phyloP scores from a whole-genome alignment of 2,797 vertebrate genomes.

The Pachyuromys duprasi region DNA sequence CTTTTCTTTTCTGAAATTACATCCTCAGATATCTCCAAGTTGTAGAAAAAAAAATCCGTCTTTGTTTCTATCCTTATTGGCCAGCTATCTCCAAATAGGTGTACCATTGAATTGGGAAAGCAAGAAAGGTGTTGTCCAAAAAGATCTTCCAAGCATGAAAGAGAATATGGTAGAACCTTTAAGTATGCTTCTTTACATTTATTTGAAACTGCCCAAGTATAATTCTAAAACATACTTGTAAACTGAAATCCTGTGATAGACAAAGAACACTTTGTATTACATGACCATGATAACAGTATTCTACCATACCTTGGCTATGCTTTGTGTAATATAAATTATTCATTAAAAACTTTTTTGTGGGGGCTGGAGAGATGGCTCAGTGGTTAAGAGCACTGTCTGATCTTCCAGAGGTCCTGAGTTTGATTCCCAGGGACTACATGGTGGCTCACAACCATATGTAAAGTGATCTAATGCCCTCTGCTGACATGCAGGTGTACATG shows the following conservation, averaged over 20 bases:
- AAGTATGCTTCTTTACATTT: background rate
- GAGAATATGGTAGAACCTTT: background rate
- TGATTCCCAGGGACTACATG: no score
- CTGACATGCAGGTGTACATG: no score
- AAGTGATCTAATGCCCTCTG: no score
- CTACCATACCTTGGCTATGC: background rate
- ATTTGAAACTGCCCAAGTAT: background rate
- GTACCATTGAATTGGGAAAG: slow-evolving; percentile 5
- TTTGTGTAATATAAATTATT: background rate
- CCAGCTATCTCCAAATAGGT: slow-evolving; percentile 5
- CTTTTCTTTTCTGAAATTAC: background rate
- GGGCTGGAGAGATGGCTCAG: no score
- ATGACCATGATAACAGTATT: background rate
- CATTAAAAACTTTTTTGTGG: background rate
- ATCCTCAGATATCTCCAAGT: slow-evolving; percentile 5
- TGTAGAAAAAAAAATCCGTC: background rate
- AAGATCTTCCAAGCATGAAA: background rate
- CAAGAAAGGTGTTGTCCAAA: background rate
- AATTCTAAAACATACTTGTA: slow-evolving; percentile 22
- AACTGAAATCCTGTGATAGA: background rate
- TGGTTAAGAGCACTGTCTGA: no score
- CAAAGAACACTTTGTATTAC: background rate
- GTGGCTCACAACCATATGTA: no score
- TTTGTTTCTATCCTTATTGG: slow-evolving; percentile 17
- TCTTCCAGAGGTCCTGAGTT: no score